These are phyloP conservation scores for Habrosyne pyritoides DNA, from an alignment of 2,888 invertebrate species.

Conservation along the genomic window DNA sequence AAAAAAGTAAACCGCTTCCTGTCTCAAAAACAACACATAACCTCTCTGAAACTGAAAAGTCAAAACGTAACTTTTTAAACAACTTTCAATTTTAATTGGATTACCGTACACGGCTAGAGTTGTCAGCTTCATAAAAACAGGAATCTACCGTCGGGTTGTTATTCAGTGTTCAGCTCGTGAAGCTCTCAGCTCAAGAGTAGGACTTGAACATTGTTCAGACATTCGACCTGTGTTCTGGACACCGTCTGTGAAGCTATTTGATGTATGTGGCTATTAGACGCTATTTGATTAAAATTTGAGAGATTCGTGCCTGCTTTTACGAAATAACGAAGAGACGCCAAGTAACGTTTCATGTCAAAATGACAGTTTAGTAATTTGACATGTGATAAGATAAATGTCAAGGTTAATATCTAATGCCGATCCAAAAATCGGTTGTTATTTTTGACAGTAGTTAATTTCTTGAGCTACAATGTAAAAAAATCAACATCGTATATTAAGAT, in stretches of 20 bases:
- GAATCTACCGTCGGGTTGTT: background rate
- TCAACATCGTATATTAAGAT: too few species aligned
- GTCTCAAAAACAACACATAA: background rate
- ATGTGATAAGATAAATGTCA: too few species aligned
- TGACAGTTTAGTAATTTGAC: too few species aligned
- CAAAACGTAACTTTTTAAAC: constrained; percentile 22
- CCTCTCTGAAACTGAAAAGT: background rate
- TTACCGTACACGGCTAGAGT: constrained; percentile 31
- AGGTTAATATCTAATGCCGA: too few species aligned
- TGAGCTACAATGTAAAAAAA: too few species aligned
- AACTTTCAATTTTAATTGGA: constrained; percentile 52
- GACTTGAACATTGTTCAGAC: constrained; percentile 34
- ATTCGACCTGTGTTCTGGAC: constrained; percentile 15
- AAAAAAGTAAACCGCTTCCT: too few species aligned
- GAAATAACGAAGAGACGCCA: too few species aligned
- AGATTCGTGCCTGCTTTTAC: too few species aligned
- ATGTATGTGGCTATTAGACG: constrained; percentile 17
- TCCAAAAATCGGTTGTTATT: too few species aligned
- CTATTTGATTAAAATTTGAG: background rate
- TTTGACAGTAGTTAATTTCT: too few species aligned
- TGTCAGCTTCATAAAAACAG: constrained; percentile 37
- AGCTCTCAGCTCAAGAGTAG: constrained; percentile 19
- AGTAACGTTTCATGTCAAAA: too few species aligned
- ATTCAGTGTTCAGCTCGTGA: constrained; percentile 7
- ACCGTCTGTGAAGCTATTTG: constrained; percentile 9